Evolutionary conservation across 2,797 vertebrate species (phyloP).

Genomic region (Xerus rutilus): DNA sequence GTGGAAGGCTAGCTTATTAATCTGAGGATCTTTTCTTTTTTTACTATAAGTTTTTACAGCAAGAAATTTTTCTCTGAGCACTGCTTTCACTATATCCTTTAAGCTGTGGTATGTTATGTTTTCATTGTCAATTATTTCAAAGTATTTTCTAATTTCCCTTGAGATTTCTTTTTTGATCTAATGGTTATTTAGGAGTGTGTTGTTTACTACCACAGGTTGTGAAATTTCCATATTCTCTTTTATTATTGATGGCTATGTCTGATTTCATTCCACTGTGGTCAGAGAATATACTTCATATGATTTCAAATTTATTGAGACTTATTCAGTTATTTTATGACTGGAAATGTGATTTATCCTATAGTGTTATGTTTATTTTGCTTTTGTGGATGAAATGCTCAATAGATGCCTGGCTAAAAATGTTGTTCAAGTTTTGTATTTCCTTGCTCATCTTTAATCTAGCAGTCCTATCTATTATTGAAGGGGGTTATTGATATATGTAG

Average conservation of each 20-base stretch:
- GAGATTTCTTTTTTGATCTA: not conserved
- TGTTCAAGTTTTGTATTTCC: not conserved
- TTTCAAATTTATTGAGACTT: not conserved
- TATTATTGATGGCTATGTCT: not conserved
- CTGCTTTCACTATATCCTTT: not conserved
- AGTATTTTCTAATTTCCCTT: not conserved
- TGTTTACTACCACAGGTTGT: not conserved
- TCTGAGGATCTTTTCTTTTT: not conserved
- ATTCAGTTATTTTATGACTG: not conserved
- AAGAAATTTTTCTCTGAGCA: not conserved
- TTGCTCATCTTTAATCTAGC: not conserved
- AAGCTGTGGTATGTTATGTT: not conserved
- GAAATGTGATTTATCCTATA: not conserved
- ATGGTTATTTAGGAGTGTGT: not conserved
- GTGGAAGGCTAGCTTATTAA: not conserved
- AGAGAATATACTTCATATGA: not conserved
- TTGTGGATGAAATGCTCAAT: not conserved
- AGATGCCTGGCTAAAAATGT: not conserved
- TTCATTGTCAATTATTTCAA: not conserved
- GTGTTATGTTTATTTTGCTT: not conserved
- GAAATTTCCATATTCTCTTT: not conserved
- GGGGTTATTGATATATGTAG: not conserved
- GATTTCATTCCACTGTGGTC: not conserved
- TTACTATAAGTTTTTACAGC: not conserved
- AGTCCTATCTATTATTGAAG: not conserved